phyloP scores from a whole-genome alignment of 2,797 vertebrate genomes.

The Mionectes olivaceus region DNA sequence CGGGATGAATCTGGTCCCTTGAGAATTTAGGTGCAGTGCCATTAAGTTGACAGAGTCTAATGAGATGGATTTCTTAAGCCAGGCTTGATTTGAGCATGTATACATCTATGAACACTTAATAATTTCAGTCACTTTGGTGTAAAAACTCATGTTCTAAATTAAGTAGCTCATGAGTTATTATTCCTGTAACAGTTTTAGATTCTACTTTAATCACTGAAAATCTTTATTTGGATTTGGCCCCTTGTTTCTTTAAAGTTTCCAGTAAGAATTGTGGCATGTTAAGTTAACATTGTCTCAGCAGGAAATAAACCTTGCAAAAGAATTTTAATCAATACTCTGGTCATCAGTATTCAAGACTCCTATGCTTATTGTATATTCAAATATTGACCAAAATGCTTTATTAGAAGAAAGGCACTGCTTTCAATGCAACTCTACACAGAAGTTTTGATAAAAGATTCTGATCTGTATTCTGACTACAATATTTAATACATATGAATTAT shows the following conservation, averaged over 20 bases:
- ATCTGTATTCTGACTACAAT: constrained; percentile 36
- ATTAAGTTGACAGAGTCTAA: neutral
- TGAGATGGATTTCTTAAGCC: neutral
- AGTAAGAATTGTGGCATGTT: neutral
- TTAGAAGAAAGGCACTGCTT: neutral
- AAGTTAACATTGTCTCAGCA: neutral
- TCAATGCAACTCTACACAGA: neutral
- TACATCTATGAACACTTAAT: neutral
- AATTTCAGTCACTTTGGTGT: neutral
- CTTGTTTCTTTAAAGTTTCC: neutral
- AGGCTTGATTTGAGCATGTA: neutral
- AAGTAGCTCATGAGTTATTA: neutral
- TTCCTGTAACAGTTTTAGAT: neutral
- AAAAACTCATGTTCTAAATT: neutral
- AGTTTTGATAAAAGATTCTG: constrained; percentile 11
- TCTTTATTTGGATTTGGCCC: neutral
- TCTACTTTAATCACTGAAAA: neutral
- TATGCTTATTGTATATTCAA: neutral
- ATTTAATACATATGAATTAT: constrained; percentile 53
- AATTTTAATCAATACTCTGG: neutral
- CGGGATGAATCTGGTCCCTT: neutral
- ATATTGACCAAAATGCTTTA: neutral
- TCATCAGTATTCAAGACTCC: neutral
- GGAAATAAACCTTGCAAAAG: neutral
- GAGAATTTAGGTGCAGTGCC: neutral